Percentiles rank a stretch among this genome's conserved stretches.
phyloP scores from a whole-genome alignment of 2,113 vertebrate genomes.

The Herpetotheres cachinnans region DNA sequence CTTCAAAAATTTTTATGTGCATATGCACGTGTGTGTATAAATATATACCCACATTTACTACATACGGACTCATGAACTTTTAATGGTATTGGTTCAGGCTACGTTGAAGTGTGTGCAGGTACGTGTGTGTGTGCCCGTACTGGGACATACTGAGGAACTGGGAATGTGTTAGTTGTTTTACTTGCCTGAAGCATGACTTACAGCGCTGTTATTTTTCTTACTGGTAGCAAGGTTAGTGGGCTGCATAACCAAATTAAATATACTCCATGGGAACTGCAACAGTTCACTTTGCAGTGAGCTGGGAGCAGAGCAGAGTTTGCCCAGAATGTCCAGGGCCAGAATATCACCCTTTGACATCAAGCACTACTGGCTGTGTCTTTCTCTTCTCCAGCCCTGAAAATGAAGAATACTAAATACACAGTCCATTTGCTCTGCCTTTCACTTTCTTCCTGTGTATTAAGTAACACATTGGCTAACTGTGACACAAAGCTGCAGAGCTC shows the following conservation, averaged over 20 bases:
- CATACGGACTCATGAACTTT: background rate
- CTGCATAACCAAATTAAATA: constrained; percentile 56
- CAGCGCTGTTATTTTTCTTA: constrained; percentile 47
- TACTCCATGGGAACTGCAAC: constrained; percentile 23
- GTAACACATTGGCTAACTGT: constrained; percentile 25
- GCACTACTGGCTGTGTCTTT: background rate
- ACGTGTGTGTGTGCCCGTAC: background rate
- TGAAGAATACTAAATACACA: constrained; percentile 8
- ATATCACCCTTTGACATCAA: constrained; percentile 3
- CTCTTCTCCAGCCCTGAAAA: background rate
- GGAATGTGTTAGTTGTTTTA: constrained; percentile 47
- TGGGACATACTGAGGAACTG: constrained; percentile 21
- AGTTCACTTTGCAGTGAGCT: constrained; percentile 1
- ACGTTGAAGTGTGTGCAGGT: background rate
- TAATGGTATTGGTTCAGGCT: background rate
- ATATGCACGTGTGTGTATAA: background rate
- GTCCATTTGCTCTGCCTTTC: constrained; percentile 21
- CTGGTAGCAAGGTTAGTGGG: constrained; percentile 45
- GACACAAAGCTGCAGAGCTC: constrained; percentile 5
- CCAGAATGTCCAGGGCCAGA: background rate
- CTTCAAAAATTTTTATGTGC: background rate
- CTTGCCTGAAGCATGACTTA: constrained; percentile 58
- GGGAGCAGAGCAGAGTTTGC: background rate
- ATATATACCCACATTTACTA: background rate
- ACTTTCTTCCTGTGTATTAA: constrained; percentile 12